Percentiles rank a stretch among this genome's conserved stretches.
Conservation (phyloP, 2,113 vertebrate genomes). For the Etheostoma cragini region DNA sequence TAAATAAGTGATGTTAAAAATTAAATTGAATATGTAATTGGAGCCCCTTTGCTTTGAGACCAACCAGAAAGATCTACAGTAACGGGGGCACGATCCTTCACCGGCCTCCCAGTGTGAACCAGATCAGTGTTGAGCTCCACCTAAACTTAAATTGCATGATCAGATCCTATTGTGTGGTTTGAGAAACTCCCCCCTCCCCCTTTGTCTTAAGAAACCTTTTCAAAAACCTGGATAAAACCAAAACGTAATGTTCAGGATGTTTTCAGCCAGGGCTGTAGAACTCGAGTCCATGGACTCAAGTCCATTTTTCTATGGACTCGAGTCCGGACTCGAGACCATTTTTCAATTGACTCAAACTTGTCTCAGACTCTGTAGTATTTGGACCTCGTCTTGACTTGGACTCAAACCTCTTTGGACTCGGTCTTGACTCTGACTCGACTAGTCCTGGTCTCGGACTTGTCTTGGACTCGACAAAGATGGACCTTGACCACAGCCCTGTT, state of each 20-base stretch:
- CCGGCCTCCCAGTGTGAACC: not conserved
- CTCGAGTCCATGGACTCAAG: no score
- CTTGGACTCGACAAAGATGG: no score
- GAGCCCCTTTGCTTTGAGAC: not conserved
- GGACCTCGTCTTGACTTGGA: no score
- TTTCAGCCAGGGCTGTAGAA: not conserved
- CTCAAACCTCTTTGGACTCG: no score
- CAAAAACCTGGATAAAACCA: not conserved
- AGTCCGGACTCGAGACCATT: no score
- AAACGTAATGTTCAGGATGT: not conserved
- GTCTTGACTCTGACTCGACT: no score
- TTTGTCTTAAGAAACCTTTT: not conserved
- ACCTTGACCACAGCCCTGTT: not conserved
- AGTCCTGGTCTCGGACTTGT: no score
- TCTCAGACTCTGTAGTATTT: no score
- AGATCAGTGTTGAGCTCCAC: not conserved
- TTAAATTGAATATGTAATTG: not conserved
- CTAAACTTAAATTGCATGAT: slow-evolving; percentile 15
- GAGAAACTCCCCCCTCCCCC: slow-evolving; percentile 2
- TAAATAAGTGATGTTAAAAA: no score
- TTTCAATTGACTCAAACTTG: no score
- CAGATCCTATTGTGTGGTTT: slow-evolving; percentile 18
- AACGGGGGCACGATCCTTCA: not conserved
- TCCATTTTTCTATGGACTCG: no score
- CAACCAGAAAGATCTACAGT: not conserved